Percentiles rank a stretch among this genome's conserved stretches.
phyloP scores from a whole-genome alignment of 2,113 vertebrate genomes.

The Gymnarchus niloticus region DNA sequence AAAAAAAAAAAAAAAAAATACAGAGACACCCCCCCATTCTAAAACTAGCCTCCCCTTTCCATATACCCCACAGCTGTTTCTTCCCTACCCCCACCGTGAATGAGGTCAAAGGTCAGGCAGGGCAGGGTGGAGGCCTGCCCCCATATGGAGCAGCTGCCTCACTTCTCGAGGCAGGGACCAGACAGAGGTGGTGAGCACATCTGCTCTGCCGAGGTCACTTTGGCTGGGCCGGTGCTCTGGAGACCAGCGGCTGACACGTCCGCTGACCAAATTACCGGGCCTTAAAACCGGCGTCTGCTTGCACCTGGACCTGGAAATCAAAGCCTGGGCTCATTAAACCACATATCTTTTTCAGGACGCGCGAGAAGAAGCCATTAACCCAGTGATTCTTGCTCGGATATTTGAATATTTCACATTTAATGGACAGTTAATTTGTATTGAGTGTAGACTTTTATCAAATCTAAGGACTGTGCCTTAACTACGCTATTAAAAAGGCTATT shows the following conservation, averaged over 20 bases:
- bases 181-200: slow-evolving; percentile 50
- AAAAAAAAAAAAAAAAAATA: background rate
- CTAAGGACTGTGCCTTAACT: background rate
- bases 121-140: slow-evolving; percentile 57
- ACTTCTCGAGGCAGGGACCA: slow-evolving; percentile 61
- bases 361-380: background rate
- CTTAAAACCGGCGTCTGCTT: slow-evolving; percentile 36
- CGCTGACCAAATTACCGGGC: slow-evolving; percentile 29
- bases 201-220: slow-evolving; percentile 49
- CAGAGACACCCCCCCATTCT: slow-evolving; percentile 18
- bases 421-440: background rate
- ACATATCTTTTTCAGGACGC: background rate
- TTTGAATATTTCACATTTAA: background rate
- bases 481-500: background rate
- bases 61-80: slow-evolving; percentile 32
- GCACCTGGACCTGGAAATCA: slow-evolving; percentile 17
- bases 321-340: background rate
- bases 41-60: slow-evolving; percentile 24
- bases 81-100: slow-evolving; percentile 27
- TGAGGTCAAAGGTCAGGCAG: slow-evolving; percentile 51
- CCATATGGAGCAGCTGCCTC: slow-evolving; percentile 68
- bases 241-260: slow-evolving; percentile 20
- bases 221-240: slow-evolving; percentile 14
- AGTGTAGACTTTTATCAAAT: background rate
- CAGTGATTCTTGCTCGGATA: background rate